Percentiles rank a stretch among this genome's conserved stretches.
phyloP scores from a whole-genome alignment of 2,888 invertebrate genomes.

The Meteorus colon region DNA sequence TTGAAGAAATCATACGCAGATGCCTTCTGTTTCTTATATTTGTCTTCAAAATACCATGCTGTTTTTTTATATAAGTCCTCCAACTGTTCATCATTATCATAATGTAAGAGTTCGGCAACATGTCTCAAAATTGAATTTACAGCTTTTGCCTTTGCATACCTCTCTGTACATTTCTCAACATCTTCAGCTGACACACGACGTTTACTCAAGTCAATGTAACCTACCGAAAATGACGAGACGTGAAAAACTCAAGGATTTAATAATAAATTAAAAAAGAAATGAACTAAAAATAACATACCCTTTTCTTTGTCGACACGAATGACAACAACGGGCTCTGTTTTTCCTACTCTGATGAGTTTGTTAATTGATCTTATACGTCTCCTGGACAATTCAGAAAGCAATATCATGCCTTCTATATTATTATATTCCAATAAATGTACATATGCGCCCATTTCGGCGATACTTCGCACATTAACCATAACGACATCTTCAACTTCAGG shows the following conservation, averaged over 20 bases:
- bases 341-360: slow-evolving; percentile 98
- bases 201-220: slow-evolving; percentile 99
- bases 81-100: slow-evolving; percentile 91
- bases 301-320: slow-evolving; percentile 99
- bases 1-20: slow-evolving; percentile 99
- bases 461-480: slow-evolving; percentile 98
- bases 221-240: slow-evolving; percentile 71
- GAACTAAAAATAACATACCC: slow-evolving; percentile 76
- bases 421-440: slow-evolving; percentile 98
- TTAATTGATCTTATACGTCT: slow-evolving; percentile 99
- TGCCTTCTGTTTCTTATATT: slow-evolving; percentile 95
- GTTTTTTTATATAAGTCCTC: slow-evolving; percentile 97
- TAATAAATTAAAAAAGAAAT: slow-evolving; percentile 40
- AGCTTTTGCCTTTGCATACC: slow-evolving; percentile 98
- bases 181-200: slow-evolving; percentile 98
- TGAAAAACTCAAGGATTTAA: not conserved
- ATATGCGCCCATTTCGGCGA: slow-evolving; percentile 99
- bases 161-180: slow-evolving; percentile 97
- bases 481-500: slow-evolving; percentile 99
- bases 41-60: slow-evolving; percentile 98
- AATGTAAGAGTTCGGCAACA: slow-evolving; percentile 95
- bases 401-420: slow-evolving; percentile 99
- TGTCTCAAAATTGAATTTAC: slow-evolving; percentile 98
- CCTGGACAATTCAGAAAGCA: slow-evolving; percentile 97
- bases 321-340: slow-evolving; percentile 99